Evolutionary conservation across 2,113 vertebrate species (phyloP), one percentile per base, ranked within the genome.

Genomic region (Coryphaenoides rupestris): DNA sequence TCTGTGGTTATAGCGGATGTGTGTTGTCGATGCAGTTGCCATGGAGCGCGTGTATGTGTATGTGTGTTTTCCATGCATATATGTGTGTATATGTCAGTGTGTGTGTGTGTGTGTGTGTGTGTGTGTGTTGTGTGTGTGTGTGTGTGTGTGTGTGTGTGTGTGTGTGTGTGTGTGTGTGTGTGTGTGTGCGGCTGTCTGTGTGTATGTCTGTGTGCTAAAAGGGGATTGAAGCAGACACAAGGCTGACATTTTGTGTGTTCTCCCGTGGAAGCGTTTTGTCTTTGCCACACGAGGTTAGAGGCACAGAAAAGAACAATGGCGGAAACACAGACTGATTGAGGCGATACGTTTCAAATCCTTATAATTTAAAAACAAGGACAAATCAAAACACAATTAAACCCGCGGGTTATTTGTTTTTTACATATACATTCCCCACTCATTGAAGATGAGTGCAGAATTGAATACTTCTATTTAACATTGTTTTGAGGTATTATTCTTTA

Each of bases 211-310:
- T 58, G 55, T 58, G 55, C 23, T 61, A 71, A 50, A 50, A 64
- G 56, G 66, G 68, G 58, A 65, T 68, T 60, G 66, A 66, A 62
- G 55, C 57, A 56, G 72, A 76, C 26, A 1, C 56, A 66, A 63
- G 21, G 49, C 54, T 65, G 68, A 72, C 72, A 73, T 72, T 70
- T 64, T 70, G 70, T 63, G 65, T 52, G 57, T 33, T 19, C 56
- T 56, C 40, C 63, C 70, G n/a, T 56, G 57, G 58, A 71, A 80
- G 78, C 62, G 60, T 1, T 59, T 57, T 60, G 58, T 46, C 56
- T 21, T n/a, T 46, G 58, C 19, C 19, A 60, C 19, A 12, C 13
- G 9, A 21, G 19, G 21, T 21, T 47, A 60, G 19, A 60, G 40
- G 28, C 19, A 19, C 12, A 45, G 56, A 16, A 28, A 10, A 59